These are phyloP conservation scores for Diorhabda elongata DNA, from an alignment of 1,140 invertebrate genomes.

Conservation along the genomic window DNA sequence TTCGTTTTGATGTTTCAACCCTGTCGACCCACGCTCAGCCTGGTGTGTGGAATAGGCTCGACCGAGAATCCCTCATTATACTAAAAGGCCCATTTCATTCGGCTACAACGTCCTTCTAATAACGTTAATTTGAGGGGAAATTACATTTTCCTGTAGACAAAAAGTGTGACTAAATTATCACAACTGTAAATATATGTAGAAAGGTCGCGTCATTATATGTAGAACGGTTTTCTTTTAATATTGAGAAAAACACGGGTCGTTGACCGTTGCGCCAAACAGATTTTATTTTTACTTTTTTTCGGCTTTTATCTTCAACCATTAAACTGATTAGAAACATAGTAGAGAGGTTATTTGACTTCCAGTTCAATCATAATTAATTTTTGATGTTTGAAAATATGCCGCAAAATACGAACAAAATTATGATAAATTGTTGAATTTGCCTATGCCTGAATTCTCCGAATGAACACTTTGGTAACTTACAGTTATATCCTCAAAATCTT, in stretches of 20 bases:
- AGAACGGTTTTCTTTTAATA: not conserved
- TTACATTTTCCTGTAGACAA: constrained; percentile 22
- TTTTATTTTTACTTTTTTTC: too few species aligned
- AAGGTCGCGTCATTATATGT: constrained; percentile 1
- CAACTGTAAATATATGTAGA: not conserved
- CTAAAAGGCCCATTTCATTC: constrained; percentile 31
- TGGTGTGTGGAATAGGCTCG: constrained; percentile 16
- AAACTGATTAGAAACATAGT: too few species aligned
- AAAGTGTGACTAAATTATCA: constrained; percentile 4
- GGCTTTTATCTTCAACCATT: too few species aligned
- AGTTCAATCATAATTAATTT: too few species aligned
- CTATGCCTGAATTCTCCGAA: too few species aligned
- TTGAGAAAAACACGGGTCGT: not conserved
- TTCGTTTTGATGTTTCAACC: constrained; percentile 4
- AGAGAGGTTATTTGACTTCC: too few species aligned
- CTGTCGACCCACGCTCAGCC: not conserved
- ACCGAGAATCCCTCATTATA: constrained; percentile 31
- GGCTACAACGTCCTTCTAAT: constrained; percentile 28
- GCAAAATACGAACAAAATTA: too few species aligned
- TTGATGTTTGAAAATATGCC: too few species aligned
- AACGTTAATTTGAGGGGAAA: constrained; percentile 29
- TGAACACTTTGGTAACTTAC: too few species aligned
- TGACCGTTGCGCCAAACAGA: not conserved
- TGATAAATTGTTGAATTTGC: too few species aligned
- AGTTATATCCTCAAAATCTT: too few species aligned